phyloP scores from a whole-genome alignment of 2,797 vertebrate species.

The Chelon auratus region DNA sequence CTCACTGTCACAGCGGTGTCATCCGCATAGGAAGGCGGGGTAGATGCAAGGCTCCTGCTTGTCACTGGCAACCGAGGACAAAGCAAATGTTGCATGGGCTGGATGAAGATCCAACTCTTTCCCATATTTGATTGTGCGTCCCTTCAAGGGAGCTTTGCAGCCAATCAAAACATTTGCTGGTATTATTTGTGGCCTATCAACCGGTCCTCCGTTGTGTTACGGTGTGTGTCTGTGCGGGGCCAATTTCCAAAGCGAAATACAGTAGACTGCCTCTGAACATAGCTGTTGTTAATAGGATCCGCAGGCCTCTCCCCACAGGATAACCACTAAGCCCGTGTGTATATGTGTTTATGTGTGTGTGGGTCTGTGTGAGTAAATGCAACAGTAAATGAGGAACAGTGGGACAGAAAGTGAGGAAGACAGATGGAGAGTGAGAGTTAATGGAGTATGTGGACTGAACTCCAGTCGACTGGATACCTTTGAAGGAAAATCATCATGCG shows the following conservation, averaged over 20 bases:
- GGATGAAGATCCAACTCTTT: constrained; percentile 54
- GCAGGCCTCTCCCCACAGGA: constrained; percentile 78
- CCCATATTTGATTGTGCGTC: constrained; percentile 44
- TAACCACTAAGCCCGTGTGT: constrained; percentile 77
- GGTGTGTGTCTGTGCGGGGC: constrained; percentile 44
- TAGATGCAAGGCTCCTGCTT: constrained; percentile 1
- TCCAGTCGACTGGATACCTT: constrained; percentile 73
- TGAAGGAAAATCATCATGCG: constrained; percentile 78
- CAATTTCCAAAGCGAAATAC: constrained; percentile 60
- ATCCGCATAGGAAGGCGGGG: constrained; percentile 5
- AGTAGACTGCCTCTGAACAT: constrained; percentile 68
- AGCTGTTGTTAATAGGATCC: constrained; percentile 78
- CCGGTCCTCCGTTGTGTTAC: constrained; percentile 35
- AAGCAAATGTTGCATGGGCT: constrained; percentile 43
- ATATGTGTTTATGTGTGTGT: constrained; percentile 58
- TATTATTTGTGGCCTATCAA: constrained; percentile 68
- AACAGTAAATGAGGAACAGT: constrained; percentile 71
- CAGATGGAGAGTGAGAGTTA: constrained; percentile 71
- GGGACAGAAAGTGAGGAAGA: constrained; percentile 69
- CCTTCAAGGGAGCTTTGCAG: constrained; percentile 47
- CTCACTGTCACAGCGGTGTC: constrained; percentile 13
- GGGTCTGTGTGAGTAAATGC: constrained; percentile 55
- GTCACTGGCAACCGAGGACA: constrained; percentile 9
- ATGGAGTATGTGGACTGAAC: constrained; percentile 74
- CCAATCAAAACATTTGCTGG: constrained; percentile 71